Evolutionary conservation across 2,888 invertebrate genomes (phyloP).

Genomic region (Meiosimyza decipiens): DNA sequence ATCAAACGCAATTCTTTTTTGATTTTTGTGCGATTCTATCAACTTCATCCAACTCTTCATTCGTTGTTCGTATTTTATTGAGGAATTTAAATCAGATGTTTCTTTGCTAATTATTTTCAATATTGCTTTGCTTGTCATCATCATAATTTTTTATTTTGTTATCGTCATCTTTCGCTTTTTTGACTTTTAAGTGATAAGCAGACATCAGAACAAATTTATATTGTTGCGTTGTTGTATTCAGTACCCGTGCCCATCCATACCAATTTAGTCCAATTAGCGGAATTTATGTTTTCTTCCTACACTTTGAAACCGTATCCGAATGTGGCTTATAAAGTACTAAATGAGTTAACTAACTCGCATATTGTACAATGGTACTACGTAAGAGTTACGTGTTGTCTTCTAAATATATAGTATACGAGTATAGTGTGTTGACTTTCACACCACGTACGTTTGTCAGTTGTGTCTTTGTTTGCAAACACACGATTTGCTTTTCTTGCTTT

Average conservation of each 20-base stretch:
- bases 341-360: not conserved
- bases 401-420: no score
- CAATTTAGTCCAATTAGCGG: no score
- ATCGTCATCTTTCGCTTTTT: slow-evolving; percentile 6
- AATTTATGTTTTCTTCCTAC: no score
- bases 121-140: slow-evolving; percentile 20
- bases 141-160: slow-evolving; percentile 8
- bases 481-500: no score
- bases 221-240: not conserved
- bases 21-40: not conserved
- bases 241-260: no score
- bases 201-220: not conserved
- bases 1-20: no score
- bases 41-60: not conserved
- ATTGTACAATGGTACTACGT: no score
- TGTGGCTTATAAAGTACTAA: not conserved
- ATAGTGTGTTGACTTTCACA: no score
- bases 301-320: no score
- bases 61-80: not conserved
- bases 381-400: no score
- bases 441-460: no score
- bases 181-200: not conserved
- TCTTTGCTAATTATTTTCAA: slow-evolving; percentile 13
- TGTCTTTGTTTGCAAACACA: no score
- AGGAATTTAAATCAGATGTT: not conserved